Evolutionary conservation across 2,113 vertebrate species (phyloP).

Genomic region (Lichenostomus cassidix): DNA sequence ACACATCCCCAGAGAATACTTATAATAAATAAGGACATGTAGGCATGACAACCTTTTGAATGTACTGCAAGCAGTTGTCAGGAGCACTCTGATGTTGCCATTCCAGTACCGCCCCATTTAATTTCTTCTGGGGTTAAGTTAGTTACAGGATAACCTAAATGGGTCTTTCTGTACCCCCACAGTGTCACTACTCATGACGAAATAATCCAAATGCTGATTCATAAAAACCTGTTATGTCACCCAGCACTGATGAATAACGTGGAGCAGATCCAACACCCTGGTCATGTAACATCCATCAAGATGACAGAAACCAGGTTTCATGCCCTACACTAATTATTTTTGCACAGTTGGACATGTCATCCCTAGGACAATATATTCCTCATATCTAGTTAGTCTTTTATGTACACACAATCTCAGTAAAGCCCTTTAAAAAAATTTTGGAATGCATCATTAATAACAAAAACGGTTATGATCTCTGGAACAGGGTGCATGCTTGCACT

Average conservation of each 20-base stretch:
- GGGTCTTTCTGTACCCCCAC: background rate
- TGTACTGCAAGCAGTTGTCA: background rate
- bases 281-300: background rate
- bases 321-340: conserved; percentile 3
- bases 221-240: background rate
- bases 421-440: background rate
- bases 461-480: background rate
- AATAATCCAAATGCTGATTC: background rate
- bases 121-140: background rate
- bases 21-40: background rate
- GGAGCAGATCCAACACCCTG: background rate
- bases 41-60: background rate
- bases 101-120: background rate
- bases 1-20: background rate
- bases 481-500: background rate
- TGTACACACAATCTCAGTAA: background rate
- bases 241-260: background rate
- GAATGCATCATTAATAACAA: background rate
- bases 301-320: conserved; percentile 15
- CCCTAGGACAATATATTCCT: background rate
- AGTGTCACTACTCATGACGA: background rate
- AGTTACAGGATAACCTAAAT: background rate
- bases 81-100: background rate
- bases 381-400: background rate
- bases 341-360: background rate